Base-by-base conservation (phyloP, 2,888 invertebrate species). In the Acanthosepion esculentum region DNA sequence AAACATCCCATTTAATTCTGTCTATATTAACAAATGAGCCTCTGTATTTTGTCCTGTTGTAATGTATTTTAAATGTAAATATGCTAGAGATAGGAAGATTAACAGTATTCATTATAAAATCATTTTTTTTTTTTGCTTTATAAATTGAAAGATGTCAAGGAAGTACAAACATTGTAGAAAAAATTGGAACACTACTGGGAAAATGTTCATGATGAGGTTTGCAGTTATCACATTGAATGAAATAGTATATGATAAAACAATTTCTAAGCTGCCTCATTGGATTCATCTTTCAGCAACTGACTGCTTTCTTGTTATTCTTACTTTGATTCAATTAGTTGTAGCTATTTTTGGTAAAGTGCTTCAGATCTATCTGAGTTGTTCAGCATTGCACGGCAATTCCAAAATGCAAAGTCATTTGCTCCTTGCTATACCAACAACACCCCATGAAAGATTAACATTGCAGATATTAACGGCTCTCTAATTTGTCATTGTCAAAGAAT, bases 151-250 rank as follows among this genome's bases (percentile, higher is more conserved):
- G 15, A 33, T 33, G 78, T 33, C n/a, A 78, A 78, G 15, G 33
- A 78, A 15, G 15, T 78, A n/a, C 15, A 78, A 78, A 78, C 12
- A 8, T n/a, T 78, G 78, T 78, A 59, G 20, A 59, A 59, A 59
- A 78, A 78, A 78, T 41, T 33, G n/a, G 23, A 78, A n/a, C 78
- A 78, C 33, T 78, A 12, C n/a, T 78, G n/a, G n/a, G n/a, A 78
- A 15, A n/a, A n/a, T n/a, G 78, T 78, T 33, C 59, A 23, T 78
- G 78, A 78, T 78, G 78, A 18, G n/a, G n/a, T 78, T 78, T 78
- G n/a, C 78, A 78, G 78, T 78, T 78, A 78, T n/a, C 78, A 78
- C 78, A 78, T 78, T 78, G n/a, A 78, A 78, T 78, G 78, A 78
- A 78, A 78, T 78, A 15, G 78, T n/a, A 78, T 78, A n/a, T 78